A percentile compares a stretch with the other conserved stretches of the same genome.
Conservation (phyloP, 2,888 invertebrate species). For the Drosophila seclusa region DNA sequence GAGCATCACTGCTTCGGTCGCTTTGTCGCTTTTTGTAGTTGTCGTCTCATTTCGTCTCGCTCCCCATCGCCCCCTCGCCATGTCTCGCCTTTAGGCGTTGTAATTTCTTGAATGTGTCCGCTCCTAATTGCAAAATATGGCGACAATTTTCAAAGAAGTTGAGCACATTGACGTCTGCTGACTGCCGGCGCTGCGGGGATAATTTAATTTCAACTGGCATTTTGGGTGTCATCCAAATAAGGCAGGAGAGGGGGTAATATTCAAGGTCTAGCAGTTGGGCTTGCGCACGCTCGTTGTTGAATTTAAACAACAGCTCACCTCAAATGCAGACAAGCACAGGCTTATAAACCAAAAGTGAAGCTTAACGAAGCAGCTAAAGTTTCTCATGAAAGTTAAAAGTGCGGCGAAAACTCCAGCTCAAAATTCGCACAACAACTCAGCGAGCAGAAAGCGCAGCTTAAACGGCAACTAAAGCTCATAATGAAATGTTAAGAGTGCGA, state of each 20-base stretch:
- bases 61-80: neutral
- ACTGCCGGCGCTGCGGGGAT: conserved; percentile 65
- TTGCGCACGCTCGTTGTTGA: conserved; percentile 56
- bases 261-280: conserved; percentile 50
- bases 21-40: conserved; percentile 44
- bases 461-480: conserved; percentile 41
- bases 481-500: conserved; percentile 32
- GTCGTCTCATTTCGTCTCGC: conserved; percentile 11
- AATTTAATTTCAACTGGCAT: conserved; percentile 83
- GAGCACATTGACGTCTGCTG: conserved; percentile 66
- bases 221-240: conserved; percentile 70
- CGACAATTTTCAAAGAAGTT: conserved; percentile 76
- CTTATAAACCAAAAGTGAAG: neutral
- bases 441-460: conserved; percentile 44
- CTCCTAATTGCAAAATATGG: conserved; percentile 77
- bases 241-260: neutral
- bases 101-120: conserved; percentile 75
- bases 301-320: conserved; percentile 52
- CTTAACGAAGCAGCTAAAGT: neutral
- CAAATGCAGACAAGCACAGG: conserved; percentile 20
- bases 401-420: neutral
- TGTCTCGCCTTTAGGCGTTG: conserved; percentile 60
- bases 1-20: conserved; percentile 45
- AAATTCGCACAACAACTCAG: conserved; percentile 49
- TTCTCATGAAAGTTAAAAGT: neutral